Evolutionary conservation across 2,888 invertebrate species (phyloP), one percentile per base, ranked within the genome.

Genomic region (Apodemia duryi): DNA sequence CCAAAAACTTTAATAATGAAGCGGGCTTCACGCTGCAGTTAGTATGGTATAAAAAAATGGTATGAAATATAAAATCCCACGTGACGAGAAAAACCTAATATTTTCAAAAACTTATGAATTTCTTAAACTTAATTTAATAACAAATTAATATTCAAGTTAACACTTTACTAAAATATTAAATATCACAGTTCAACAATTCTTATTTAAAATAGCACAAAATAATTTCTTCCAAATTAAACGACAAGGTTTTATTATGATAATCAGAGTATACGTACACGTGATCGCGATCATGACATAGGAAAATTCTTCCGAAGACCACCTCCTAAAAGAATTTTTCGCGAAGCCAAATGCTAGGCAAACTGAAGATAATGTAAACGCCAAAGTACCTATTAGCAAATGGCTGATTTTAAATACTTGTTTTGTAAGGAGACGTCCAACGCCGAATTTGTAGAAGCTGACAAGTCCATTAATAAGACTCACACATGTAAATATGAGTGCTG

Each of bases 401-500:
- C 66, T 70, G 41, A 69, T 68, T 66, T 74, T 74, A 41, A 71
- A 67, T 43, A 68, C 60, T 63, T 67, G 65, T 11, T 72, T 66
- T 7, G 70, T 66, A 29, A 71, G 63, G 35, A 68, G 66, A 7
- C 70, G 69, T 46, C 69, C 69, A 11, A 73, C 64, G 54, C 70
- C 68, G 13, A 68, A 60, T 41, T 70, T 66, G 65, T 71, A 74
- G 9, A 73, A 65, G 2, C 73, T 71, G 28, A 70, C 66, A 13
- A 73, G 63, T 60, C 76, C 76, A 63, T 74, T 77, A 6, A 73
- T 52, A 21, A 76, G 66, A 43, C 74, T 76, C 13, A 71, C 64
- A 62, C 70, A 62, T 49, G 74, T 74, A 63, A 73, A 68, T 57
- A 75, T 64, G 7, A 76, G 67, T 3, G 75, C 73, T 10, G 73